Conservation (phyloP, 2,888 invertebrate species). For the Trachelus tabidus region DNA sequence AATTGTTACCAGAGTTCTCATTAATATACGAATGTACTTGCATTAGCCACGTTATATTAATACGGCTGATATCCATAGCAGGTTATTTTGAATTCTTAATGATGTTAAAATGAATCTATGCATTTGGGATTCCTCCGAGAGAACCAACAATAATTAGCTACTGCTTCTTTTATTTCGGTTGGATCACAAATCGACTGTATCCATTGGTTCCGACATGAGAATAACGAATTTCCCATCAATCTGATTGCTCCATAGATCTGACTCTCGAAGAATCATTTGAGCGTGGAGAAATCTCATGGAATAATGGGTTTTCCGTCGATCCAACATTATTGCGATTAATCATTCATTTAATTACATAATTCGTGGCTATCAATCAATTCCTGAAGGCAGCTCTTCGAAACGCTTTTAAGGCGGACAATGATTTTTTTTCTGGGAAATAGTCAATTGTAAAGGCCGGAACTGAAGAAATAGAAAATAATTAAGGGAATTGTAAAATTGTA, state of each 20-base stretch:
- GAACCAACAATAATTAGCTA: background rate
- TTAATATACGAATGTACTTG: background rate
- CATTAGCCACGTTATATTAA: background rate
- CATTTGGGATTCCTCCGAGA: background rate
- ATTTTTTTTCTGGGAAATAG: background rate
- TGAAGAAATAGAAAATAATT: background rate
- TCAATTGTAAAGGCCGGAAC: background rate
- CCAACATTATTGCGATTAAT: background rate
- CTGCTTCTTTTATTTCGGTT: background rate
- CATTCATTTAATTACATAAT: conserved; percentile 2
- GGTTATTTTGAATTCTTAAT: background rate
- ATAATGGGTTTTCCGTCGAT: background rate
- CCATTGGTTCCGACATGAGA: background rate
- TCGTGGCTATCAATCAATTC: background rate
- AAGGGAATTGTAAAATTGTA: background rate
- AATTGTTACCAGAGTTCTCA: background rate
- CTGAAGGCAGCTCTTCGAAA: background rate
- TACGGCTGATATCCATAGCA: background rate
- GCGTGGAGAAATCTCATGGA: background rate
- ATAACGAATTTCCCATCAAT: background rate
- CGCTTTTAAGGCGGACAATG: background rate
- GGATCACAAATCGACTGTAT: background rate
- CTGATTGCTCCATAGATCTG: background rate
- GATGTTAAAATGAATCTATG: background rate
- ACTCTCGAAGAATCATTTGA: background rate